Conservation (phyloP, 2,888 invertebrate genomes). For the Stenichneumon culpator region DNA sequence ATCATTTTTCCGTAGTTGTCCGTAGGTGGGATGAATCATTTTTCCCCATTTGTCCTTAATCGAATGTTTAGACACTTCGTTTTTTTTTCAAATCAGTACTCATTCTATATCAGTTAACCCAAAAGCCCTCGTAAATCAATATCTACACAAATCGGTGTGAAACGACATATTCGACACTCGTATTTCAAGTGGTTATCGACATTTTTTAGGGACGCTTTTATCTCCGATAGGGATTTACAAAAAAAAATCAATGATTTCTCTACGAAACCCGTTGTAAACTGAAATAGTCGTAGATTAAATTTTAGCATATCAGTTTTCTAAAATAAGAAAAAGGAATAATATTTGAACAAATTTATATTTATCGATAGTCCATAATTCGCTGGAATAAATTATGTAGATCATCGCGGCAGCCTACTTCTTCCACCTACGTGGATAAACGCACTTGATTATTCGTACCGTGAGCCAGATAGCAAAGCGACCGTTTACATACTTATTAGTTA, state of each 20-base stretch:
- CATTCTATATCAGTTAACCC: not conserved
- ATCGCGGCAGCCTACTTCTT: not conserved
- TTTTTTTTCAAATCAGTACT: not conserved
- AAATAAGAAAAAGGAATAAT: not conserved
- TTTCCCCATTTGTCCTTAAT: not conserved
- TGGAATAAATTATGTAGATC: not conserved
- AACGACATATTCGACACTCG: not conserved
- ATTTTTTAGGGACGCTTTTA: not conserved
- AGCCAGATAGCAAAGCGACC: not conserved
- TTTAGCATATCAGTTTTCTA: not conserved
- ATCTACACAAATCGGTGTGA: conserved; percentile 4
- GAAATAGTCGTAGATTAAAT: not conserved
- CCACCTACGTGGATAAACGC: not conserved
- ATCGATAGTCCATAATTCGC: not conserved
- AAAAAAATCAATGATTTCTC: not conserved
- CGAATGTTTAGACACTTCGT: not conserved
- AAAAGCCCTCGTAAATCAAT: conserved; percentile 20
- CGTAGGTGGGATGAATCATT: not conserved
- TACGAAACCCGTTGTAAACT: not conserved
- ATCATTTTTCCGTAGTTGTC: not conserved
- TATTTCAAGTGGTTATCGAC: not conserved
- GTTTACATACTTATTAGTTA: conserved; percentile 31
- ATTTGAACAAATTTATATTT: not conserved
- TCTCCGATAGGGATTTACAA: not conserved
- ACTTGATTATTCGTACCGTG: conserved; percentile 5